phyloP scores from a whole-genome alignment of 2,113 vertebrate genomes.

The Puma concolor region DNA sequence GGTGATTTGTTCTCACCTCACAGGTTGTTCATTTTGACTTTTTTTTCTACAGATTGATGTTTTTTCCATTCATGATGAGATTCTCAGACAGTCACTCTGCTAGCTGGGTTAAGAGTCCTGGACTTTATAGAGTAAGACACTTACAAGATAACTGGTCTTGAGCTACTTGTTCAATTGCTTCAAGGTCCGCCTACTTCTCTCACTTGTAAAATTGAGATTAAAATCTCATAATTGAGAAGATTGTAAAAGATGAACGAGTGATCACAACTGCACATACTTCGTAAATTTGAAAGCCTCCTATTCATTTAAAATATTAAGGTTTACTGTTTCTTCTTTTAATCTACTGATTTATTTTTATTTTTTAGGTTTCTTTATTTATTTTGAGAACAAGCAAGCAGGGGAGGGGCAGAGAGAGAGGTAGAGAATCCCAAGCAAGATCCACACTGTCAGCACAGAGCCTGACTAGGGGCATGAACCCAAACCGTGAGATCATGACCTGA shows the following conservation, averaged over 20 bases:
- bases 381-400: too few species aligned
- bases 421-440: too few species aligned
- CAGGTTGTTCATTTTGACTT: not conserved
- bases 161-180: not conserved
- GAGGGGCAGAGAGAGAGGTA: too few species aligned
- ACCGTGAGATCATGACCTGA: too few species aligned
- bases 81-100: not conserved
- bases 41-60: not conserved
- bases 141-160: not conserved
- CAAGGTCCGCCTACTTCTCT: not conserved
- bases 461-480: too few species aligned
- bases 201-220: not conserved
- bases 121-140: not conserved
- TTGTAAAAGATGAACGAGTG: not conserved
- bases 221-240: not conserved
- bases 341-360: not conserved
- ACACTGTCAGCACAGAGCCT: too few species aligned
- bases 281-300: not conserved
- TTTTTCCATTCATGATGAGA: slow-evolving; percentile 13
- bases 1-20: not conserved
- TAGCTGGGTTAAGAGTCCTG: not conserved
- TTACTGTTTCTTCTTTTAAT: not conserved
- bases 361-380: too few species aligned
- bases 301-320: slow-evolving; percentile 7
- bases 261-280: not conserved